A percentile compares a stretch with the other conserved stretches of the same genome.
Evolutionary conservation across 2,797 vertebrate genomes (phyloP).

Genomic region (Spatula clypeata): DNA sequence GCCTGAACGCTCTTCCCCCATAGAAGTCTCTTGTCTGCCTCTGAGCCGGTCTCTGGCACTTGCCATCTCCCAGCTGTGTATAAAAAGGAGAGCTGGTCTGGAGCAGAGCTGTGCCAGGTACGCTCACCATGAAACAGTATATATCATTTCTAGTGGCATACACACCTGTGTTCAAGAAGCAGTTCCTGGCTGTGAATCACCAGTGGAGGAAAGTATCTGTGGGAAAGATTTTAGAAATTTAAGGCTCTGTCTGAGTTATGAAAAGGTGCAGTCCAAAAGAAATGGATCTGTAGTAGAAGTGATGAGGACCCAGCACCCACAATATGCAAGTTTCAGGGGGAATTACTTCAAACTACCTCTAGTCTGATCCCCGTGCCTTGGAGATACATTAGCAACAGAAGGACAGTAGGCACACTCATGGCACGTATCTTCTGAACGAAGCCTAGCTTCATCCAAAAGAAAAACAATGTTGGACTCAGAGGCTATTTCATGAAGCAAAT

Average conservation of each 20-base stretch:
- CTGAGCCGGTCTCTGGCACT: neutral
- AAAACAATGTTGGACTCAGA: neutral
- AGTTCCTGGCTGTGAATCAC: neutral
- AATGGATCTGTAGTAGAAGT: neutral
- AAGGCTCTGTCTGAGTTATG: neutral
- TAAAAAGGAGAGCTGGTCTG: neutral
- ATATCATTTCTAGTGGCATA: neutral
- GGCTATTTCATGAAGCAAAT: neutral
- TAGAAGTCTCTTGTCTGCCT: neutral
- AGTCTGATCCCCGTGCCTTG: neutral
- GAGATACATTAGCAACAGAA: neutral
- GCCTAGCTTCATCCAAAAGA: neutral
- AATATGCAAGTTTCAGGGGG: neutral
- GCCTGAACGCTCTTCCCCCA: neutral
- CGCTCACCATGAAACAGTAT: neutral
- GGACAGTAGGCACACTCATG: neutral
- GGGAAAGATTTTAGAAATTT: neutral
- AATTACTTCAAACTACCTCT: neutral
- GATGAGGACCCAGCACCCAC: neutral
- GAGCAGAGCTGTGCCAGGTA: neutral
- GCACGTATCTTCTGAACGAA: neutral
- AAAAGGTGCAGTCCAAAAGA: neutral
- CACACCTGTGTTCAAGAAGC: neutral
- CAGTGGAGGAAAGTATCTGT: neutral
- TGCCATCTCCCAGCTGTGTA: accelerated